Percentiles rank a stretch among this genome's conserved stretches.
phyloP scores from a whole-genome alignment of 1,140 invertebrate genomes.

The Polyergus mexicanus region DNA sequence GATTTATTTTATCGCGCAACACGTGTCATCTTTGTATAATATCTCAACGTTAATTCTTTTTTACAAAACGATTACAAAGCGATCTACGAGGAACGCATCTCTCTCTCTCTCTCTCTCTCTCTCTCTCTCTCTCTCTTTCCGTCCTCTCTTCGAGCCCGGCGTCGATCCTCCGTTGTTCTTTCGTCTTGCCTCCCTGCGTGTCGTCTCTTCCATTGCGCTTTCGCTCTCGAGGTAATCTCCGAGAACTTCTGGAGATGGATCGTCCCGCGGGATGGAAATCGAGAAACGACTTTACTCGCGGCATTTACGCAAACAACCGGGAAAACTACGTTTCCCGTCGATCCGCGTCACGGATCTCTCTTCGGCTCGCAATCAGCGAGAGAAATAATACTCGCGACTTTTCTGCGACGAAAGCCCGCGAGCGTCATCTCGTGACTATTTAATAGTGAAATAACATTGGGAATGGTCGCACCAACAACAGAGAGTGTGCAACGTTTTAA shows the following conservation, averaged over 20 bases:
- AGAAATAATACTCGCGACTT: slow-evolving; percentile 59
- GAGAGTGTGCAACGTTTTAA: neutral
- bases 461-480: neutral
- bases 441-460: slow-evolving; percentile 16
- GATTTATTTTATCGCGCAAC: neutral
- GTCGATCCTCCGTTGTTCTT: slow-evolving; percentile 18
- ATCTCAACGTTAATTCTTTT: neutral
- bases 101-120: slow-evolving; percentile 29
- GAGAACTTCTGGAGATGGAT: slow-evolving; percentile 67
- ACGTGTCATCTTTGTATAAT: neutral
- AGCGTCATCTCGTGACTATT: neutral
- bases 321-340: slow-evolving; percentile 48
- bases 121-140: neutral
- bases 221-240: slow-evolving; percentile 66
- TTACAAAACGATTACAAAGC: too few relatives aligned
- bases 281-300: slow-evolving; percentile 51
- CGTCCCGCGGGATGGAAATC: slow-evolving; percentile 66
- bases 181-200: neutral
- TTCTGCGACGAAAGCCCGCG: slow-evolving; percentile 11
- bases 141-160: too few relatives aligned
- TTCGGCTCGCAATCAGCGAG: slow-evolving; percentile 50
- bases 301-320: slow-evolving; percentile 64
- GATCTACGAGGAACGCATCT: too few relatives aligned
- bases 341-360: slow-evolving; percentile 38
- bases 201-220: slow-evolving; percentile 45